Base-by-base conservation (phyloP, 2,113 vertebrate genomes). In the Canis aureus region DNA sequence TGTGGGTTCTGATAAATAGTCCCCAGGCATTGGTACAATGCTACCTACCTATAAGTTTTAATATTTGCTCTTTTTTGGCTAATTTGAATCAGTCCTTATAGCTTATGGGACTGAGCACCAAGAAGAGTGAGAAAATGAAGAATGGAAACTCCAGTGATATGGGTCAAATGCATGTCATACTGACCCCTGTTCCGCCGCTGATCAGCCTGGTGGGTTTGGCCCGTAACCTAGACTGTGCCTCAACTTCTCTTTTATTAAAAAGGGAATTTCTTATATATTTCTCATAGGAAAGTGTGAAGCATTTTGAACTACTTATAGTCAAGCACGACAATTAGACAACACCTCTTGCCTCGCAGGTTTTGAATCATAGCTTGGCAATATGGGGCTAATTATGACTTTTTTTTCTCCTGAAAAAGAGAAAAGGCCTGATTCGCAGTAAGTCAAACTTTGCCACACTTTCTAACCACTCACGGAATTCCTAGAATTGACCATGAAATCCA, bases 61-160 rank as follows among this genome's bases (percentile, higher is more conserved):
- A 19, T 49, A 86, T 93, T 84, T 76, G 57, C 35, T 89, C 25
- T 92, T 85, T 95, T 74, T 95, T 71, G 25, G 49, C 73, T 62
- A 84, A 78, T 78, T 27, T 81, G 60, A 97, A 91, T 93, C 16
- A 67, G 60, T 92, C 5, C 74, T 95, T 79, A 78, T 1, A 66
- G 59, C 73, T 89, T 66, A 67, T 60, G 89, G 79, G 83, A 89
- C 73, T 59, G 11, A 60, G 38, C 17, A 92, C 16, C 23, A 60
- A 74, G 35, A 74, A 84, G 53, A 92, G 55, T 71, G 22, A 94
- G 73, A 57, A 85, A 96, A 85, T 73, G 67, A 92, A 95, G 81
- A 96, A 79, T 81, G 89, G 60, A 93, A 96, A 82, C 73, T 16
- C 86, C 27, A 22, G 32, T n/a, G 66, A 81, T 89, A 35, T 29